Conservation (phyloP, 2,113 vertebrate genomes). For the Caracal caracal region DNA sequence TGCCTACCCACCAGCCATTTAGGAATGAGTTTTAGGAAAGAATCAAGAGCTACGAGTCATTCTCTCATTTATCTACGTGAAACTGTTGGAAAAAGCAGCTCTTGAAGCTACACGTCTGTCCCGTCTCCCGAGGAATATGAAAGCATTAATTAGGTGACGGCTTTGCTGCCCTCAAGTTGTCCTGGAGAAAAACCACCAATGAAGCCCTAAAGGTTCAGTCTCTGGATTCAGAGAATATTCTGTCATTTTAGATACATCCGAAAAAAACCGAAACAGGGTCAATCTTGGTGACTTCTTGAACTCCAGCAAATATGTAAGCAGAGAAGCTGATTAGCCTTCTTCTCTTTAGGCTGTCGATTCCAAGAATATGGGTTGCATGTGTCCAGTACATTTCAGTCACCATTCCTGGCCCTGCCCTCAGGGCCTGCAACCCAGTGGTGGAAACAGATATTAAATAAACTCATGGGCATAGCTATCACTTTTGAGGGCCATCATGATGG, state of each 20-base stretch:
- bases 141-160: background rate
- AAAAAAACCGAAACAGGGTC: background rate
- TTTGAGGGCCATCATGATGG: too few relatives aligned
- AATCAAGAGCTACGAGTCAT: background rate
- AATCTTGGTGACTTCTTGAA: background rate
- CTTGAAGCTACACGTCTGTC: background rate
- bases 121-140: background rate
- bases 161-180: background rate
- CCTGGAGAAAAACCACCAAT: background rate
- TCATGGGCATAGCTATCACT: background rate
- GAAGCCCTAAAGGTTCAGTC: background rate
- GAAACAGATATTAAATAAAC: background rate
- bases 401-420: background rate
- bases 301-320: background rate
- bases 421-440: background rate
- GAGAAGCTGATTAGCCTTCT: background rate
- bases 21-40: background rate
- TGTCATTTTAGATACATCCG: background rate
- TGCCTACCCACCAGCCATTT: background rate
- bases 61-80: background rate
- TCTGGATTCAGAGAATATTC: background rate
- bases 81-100: background rate
- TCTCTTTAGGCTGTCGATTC: background rate
- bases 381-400: fast-evolving
- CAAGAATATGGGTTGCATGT: background rate